These are phyloP conservation scores for Linurgus olivaceus DNA, from an alignment of 2,797 vertebrate species.

Conservation along the genomic window DNA sequence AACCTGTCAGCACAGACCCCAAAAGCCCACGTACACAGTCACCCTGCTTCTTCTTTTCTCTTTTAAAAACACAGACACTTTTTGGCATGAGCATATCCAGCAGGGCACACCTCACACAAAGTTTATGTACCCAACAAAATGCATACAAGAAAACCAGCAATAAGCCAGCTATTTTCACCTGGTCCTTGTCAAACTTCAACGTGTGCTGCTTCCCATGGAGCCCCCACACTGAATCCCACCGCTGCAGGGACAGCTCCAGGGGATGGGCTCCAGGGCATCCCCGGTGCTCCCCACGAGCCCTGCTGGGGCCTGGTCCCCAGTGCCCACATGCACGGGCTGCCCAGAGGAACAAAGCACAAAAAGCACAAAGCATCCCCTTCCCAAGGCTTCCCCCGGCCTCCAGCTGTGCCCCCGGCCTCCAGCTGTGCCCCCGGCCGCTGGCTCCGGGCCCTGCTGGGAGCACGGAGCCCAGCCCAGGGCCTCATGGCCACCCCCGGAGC, in stretches of 20 bases:
- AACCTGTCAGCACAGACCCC: neutral
- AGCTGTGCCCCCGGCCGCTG: rapidly evolving
- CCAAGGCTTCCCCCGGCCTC: neutral
- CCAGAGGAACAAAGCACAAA: rapidly evolving
- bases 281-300: rapidly evolving
- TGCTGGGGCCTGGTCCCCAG: rapidly evolving
- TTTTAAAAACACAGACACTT: neutral
- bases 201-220: rapidly evolving
- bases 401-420: too few relatives aligned
- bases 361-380: neutral
- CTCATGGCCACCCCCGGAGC: rapidly evolving
- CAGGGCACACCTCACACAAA: rapidly evolving
- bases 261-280: rapidly evolving
- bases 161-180: neutral
- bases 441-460: rapidly evolving
- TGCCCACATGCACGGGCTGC: rapidly evolving
- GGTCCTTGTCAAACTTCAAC: rapidly evolving
- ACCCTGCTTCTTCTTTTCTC: neutral
- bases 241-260: too few relatives aligned
- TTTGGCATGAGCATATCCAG: neutral
- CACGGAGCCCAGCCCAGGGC: rapidly evolving
- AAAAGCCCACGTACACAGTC: neutral
- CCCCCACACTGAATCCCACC: rapidly evolving
- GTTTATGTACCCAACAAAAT: neutral
- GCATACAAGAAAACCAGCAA: neutral